Conservation (phyloP, 1,140 invertebrate species). For the Megathymus violae region DNA sequence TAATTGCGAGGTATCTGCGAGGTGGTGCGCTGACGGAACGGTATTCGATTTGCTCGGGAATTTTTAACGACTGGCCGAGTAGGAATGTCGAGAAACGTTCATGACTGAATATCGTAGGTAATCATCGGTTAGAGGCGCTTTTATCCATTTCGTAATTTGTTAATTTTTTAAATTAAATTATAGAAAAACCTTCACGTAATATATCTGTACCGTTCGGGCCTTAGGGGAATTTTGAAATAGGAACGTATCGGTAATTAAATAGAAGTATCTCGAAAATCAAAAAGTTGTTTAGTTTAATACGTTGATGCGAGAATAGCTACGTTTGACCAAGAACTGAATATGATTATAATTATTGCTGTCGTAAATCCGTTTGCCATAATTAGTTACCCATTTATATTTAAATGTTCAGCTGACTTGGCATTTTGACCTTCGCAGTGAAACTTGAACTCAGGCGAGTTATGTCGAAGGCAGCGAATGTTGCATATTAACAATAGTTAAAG, state of each 20-base stretch:
- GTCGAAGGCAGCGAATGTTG: slow-evolving; percentile 63
- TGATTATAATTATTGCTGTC: slow-evolving; percentile 30
- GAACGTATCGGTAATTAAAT: no score
- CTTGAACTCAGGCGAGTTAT: slow-evolving; percentile 54
- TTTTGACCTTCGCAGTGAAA: slow-evolving; percentile 43
- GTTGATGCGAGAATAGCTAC: neutral
- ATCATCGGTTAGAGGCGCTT: no score
- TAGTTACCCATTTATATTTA: slow-evolving; percentile 29
- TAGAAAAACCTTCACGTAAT: no score
- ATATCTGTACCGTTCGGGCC: no score
- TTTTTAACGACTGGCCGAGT: neutral
- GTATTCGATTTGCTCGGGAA: slow-evolving; percentile 11
- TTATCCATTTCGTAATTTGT: no score
- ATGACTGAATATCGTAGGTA: neutral
- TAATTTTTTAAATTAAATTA: no score
- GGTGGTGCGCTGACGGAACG: slow-evolving; percentile 38
- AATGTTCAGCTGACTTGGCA: slow-evolving; percentile 34
- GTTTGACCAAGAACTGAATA: slow-evolving; percentile 13
- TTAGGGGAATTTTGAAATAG: no score
- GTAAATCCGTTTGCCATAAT: slow-evolving; percentile 27
- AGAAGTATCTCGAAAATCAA: no score
- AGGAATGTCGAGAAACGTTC: no score
- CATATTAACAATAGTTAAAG: slow-evolving; percentile 60
- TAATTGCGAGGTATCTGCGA: slow-evolving; percentile 73
- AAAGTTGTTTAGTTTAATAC: slow-evolving; percentile 6